Evolutionary conservation across 1,140 invertebrate genomes (phyloP), one percentile per base, ranked within the genome.

Genomic region (Dryas iulia): DNA sequence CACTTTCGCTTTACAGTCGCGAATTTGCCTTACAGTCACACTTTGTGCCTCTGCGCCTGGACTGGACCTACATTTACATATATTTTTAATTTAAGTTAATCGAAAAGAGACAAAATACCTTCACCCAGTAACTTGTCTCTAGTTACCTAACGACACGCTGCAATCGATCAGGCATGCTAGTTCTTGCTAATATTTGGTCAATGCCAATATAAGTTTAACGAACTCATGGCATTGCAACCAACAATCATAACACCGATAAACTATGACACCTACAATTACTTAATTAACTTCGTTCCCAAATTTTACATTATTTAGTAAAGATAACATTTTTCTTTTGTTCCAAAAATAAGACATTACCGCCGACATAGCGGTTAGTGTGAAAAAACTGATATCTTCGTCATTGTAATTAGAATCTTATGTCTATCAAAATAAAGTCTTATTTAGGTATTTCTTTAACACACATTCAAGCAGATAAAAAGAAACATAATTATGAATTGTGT

Each of bases 401-500:
- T 47, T 47, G 10, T 21, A 47, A 8, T 47, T 47, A 18, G 6
- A 47, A 10, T 3, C 2, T 6, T 47, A 21, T 10, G 3, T 14
- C 2, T 3, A 47, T 1, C 0, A 8, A 7, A 3, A 47, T 47
- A 47, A 3, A 47, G 39, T 3, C 1, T 21, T 10, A 47, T 18
- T 47, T 47, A 47, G 21, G 21, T 47, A 21, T 47, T 14, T 2
- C 18, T 3, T 10, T 6, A 7, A 6, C n/a, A 14, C 1, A 47
- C 7, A 47, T 47, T 47, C 0, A 18, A 47, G 14, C 39, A 18
- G 39, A 47, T 47, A 47, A 47, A 47, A 21, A 18, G 33, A 18
- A 21, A 47, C 7, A 63, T 33, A 63, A 63, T 63, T 63, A 63
- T 56, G 61, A 60, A 47, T 59, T 65, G 47, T 70, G 61, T 70